Evolutionary conservation across 2,888 invertebrate genomes (phyloP).

Genomic region (Hirudinaria manillensis): DNA sequence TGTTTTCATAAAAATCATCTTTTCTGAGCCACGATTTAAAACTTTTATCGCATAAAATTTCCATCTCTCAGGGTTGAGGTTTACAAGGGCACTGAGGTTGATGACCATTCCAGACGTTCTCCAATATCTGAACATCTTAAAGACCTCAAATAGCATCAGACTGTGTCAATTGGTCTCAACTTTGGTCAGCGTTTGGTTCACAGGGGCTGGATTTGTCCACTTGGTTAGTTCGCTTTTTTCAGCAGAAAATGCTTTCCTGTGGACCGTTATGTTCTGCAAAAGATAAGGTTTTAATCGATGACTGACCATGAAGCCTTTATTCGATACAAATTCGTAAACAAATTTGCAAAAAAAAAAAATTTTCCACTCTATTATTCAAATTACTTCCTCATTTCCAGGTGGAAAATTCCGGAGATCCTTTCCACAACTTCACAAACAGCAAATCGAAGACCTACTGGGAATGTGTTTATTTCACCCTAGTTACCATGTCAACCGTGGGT

Average conservation of each 20-base stretch:
- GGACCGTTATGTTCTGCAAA: not conserved
- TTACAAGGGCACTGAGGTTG: constrained; percentile 96
- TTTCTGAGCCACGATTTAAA: no score
- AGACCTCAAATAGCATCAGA: constrained; percentile 99
- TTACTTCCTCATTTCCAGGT: constrained; percentile 56
- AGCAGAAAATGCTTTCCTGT: not conserved
- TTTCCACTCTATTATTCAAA: not conserved
- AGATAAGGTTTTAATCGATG: no score
- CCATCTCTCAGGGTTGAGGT: constrained; percentile 76
- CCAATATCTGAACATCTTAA: constrained; percentile 99
- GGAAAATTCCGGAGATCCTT: constrained; percentile 98
- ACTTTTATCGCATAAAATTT: no score
- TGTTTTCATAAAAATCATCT: not conserved
- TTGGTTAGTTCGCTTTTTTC: constrained; percentile 19
- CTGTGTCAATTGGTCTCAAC: constrained; percentile 99
- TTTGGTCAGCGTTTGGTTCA: constrained; percentile 99
- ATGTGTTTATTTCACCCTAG: constrained; percentile 98
- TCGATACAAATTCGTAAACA: not conserved
- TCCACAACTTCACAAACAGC: constrained; percentile 84
- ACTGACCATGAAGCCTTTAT: not conserved
- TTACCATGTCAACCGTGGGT: constrained; percentile 99
- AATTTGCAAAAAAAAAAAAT: no score
- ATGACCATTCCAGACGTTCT: constrained; percentile 99
- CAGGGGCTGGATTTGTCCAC: constrained; percentile 91
- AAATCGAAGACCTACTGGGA: constrained; percentile 96